These are phyloP conservation scores for Macquaria australasica DNA, from an alignment of 2,113 vertebrate species.

Conservation along the genomic window DNA sequence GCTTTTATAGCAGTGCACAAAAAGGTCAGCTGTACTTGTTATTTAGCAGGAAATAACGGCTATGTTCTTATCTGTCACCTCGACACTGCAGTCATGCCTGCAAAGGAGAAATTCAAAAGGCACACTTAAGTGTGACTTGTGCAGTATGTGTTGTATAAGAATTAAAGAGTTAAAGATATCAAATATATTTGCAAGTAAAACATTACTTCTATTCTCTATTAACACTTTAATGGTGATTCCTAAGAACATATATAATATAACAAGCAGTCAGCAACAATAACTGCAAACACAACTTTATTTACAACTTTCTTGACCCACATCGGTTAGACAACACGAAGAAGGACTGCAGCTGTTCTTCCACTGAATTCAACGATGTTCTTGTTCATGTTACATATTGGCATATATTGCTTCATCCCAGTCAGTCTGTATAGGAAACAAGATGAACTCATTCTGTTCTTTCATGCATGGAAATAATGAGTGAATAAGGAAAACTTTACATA, in stretches of 20 bases:
- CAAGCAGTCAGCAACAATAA: background rate
- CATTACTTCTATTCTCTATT: no score
- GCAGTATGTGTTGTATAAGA: background rate
- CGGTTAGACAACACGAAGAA: background rate
- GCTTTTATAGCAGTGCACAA: background rate
- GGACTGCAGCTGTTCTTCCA: background rate
- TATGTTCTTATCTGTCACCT: background rate
- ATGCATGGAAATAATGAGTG: background rate
- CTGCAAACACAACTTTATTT: background rate
- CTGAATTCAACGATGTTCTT: background rate
- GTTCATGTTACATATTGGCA: slow-evolving; percentile 53
- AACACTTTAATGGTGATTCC: background rate
- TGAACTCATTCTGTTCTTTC: background rate
- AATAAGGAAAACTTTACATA: slow-evolving; percentile 21
- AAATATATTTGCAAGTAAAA: background rate
- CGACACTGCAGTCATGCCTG: background rate
- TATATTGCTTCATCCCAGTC: slow-evolving; percentile 59
- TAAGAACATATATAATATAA: background rate
- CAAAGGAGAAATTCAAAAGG: background rate
- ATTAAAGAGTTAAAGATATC: background rate
- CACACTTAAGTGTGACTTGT: background rate
- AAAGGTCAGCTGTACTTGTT: no score
- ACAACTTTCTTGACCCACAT: background rate
- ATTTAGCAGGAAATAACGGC: background rate
- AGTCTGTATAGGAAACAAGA: slow-evolving; percentile 38